Conservation (phyloP, 1,140 invertebrate genomes). For the Calephelis virginiensis region DNA sequence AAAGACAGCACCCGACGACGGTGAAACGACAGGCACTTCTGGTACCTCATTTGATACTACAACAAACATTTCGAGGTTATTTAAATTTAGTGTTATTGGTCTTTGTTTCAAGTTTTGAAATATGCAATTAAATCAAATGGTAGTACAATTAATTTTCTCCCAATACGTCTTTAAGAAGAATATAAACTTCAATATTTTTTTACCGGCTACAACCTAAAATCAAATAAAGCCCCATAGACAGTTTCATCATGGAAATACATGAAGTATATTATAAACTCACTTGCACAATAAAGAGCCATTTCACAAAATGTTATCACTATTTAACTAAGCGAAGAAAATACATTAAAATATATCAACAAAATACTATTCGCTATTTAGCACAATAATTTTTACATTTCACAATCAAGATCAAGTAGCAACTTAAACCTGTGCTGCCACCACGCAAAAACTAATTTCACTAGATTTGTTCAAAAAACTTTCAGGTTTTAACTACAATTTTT, state of each 20-base stretch:
- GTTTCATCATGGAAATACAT: background rate
- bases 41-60: slow-evolving; percentile 97
- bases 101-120: background rate
- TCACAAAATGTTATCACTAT: slow-evolving; percentile 24
- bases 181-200: background rate
- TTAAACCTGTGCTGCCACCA: no score
- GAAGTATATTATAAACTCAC: slow-evolving; percentile 43
- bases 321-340: slow-evolving; percentile 3
- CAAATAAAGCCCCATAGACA: background rate
- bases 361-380: background rate
- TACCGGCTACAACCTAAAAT: background rate
- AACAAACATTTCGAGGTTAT: slow-evolving; percentile 36
- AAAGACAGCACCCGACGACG: slow-evolving; percentile 96
- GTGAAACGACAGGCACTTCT: slow-evolving; percentile 97
- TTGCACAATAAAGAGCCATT: slow-evolving; percentile 72
- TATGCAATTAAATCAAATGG: background rate
- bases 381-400: background rate
- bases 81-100: background rate
- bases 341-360: slow-evolving; percentile 8
- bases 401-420: background rate
- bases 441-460: no score
- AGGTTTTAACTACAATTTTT: no score
- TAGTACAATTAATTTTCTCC: background rate
- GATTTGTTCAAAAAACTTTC: no score
- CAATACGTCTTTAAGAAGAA: background rate